Conservation (phyloP, 2,797 vertebrate genomes). For the Gambusia yucatana region DNA sequence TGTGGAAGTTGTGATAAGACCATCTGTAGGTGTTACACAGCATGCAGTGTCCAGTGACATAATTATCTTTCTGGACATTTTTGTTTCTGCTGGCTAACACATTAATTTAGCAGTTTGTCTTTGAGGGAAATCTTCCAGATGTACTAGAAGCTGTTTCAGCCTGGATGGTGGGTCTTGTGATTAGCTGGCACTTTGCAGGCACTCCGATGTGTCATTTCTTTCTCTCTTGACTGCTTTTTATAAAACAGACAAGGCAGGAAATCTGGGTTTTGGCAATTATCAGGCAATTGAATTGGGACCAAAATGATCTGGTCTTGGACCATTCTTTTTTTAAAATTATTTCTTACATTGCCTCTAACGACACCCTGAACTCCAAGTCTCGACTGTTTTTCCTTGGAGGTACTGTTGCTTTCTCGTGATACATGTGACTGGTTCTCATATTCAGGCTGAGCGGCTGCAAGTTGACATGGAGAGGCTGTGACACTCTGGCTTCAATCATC, state of each 20-base stretch:
- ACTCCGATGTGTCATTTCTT: no score
- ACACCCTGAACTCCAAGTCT: neutral
- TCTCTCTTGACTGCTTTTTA: no score
- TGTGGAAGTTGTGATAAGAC: neutral
- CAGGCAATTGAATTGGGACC: no score
- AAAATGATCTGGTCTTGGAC: no score
- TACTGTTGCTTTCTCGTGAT: neutral
- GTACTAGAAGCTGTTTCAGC: neutral
- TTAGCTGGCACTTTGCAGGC: neutral
- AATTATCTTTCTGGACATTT: neutral
- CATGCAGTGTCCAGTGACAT: neutral
- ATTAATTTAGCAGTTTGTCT: neutral
- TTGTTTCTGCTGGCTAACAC: neutral
- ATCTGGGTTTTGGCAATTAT: no score
- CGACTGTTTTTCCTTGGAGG: no score
- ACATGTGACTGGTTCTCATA: neutral
- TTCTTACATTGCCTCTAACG: neutral
- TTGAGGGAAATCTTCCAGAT: neutral
- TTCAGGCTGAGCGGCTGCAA: conserved; percentile 12
- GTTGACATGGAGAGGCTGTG: conserved; percentile 20
- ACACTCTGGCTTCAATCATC: conserved; percentile 9
- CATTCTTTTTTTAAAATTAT: no score
- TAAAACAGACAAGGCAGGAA: no score
- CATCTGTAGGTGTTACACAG: neutral
- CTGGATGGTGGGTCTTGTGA: neutral